Evolutionary conservation across 2,113 vertebrate genomes (phyloP), one percentile per base, ranked within the genome.

Genomic region (Silurus meridionalis): DNA sequence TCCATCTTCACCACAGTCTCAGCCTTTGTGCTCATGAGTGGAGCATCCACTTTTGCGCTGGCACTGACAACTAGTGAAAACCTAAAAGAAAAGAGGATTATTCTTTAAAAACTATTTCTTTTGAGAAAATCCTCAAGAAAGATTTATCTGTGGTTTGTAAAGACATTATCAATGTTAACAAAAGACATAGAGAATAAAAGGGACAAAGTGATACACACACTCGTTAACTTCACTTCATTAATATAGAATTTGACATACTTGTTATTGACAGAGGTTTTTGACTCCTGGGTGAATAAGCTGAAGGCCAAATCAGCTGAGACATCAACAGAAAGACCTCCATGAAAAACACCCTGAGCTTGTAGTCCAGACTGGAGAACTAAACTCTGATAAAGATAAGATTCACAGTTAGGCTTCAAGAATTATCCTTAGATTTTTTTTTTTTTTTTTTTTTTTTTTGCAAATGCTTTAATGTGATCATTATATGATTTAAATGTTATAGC

Each of bases 301-400:
- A 87, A 87, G 19, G 53, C 71, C 21, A 87, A 64, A 83, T 87
- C 71, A 66, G 80, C 86, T 50, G 86, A 67, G 23, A 83, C 72
- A 8, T 87, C 80, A 55, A 87, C 80, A 48, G 86, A 87, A 87
- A 87, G 86, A n/a, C 80, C 86, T 66, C 86, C 86, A 78, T 87
- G 71, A 67, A 87, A 87, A 82, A 83, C 23, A 11, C 52, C 86
- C 1, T 83, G 71, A 66, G 72, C 63, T 83, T 87, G 71, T 77
- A 87, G 19, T 19, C 86, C 86, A 78, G 80, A 83, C 81, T 87
- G 86, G 19, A 87, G 81, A 25, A 87, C 67, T 50, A 87, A 10
- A 67, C 50, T 87, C 86, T 87, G 14, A 67, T 50, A 23, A 15
- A 83, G 21, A 21, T 58, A 63, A 87, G 8, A 60, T 4, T 17